Conservation (phyloP, 1,140 invertebrate species). For the Yoshiicerus persimilis region DNA sequence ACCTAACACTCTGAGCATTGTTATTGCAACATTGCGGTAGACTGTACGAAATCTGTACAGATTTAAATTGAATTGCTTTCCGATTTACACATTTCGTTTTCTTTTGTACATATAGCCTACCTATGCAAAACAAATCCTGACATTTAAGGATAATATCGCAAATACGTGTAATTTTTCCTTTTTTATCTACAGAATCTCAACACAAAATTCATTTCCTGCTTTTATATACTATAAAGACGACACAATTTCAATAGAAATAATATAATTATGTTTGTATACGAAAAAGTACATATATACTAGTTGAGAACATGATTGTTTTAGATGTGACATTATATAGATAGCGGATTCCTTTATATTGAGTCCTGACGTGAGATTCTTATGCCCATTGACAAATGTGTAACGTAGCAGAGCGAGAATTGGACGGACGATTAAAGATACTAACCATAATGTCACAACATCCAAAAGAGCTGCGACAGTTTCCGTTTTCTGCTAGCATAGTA, state of each 20-base stretch:
- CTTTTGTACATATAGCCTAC: background rate
- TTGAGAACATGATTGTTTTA: background rate
- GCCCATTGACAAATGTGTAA: conserved; percentile 1
- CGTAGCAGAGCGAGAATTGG: background rate
- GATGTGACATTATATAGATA: background rate
- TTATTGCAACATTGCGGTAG: no score
- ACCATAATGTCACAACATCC: background rate
- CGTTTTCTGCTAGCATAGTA: background rate
- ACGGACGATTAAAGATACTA: background rate
- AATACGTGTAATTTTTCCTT: no score
- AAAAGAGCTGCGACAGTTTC: background rate
- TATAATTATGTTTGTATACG: background rate
- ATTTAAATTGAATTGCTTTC: background rate
- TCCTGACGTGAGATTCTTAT: background rate
- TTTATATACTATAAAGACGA: no score
- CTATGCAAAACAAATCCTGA: no score
- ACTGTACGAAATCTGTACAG: background rate
- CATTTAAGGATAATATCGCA: no score
- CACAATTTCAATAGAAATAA: no score
- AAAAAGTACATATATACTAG: background rate
- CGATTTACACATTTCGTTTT: background rate
- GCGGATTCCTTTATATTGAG: background rate
- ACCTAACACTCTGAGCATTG: background rate
- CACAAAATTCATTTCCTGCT: no score
- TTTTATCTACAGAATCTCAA: no score